phyloP scores from a whole-genome alignment of 1,140 invertebrate genomes.

The Zaprionus tsacasi region DNA sequence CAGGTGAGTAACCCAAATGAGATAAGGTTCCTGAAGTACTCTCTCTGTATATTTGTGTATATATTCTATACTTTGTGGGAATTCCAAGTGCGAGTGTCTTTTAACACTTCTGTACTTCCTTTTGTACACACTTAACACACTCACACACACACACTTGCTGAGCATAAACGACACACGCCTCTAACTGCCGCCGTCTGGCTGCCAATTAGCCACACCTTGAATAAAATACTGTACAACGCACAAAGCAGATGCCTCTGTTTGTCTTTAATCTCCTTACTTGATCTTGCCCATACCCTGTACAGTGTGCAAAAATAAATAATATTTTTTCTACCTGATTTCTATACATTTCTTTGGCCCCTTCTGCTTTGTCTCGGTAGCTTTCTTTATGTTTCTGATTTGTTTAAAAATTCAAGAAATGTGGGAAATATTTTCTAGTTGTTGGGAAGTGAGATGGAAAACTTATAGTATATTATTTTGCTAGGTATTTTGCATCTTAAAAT shows the following conservation, averaged over 20 bases:
- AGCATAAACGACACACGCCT: constrained; percentile 27
- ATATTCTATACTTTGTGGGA: background rate
- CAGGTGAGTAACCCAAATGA: constrained; percentile 85
- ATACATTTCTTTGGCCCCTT: background rate
- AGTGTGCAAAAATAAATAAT: background rate
- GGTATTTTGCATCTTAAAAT: no score
- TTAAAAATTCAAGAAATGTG: background rate
- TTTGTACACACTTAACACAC: constrained; percentile 66
- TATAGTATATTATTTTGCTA: no score
- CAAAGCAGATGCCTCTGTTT: constrained; percentile 7
- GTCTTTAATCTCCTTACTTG: constrained; percentile 18
- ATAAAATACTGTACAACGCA: constrained; percentile 5
- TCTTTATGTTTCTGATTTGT: background rate
- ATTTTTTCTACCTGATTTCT: no score
- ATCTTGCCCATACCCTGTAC: constrained; percentile 26
- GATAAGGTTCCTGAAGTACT: no score
- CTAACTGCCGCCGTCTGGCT: constrained; percentile 14
- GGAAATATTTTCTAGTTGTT: background rate
- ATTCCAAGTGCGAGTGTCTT: constrained; percentile 17
- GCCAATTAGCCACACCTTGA: constrained; percentile 50
- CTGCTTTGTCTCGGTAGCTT: background rate
- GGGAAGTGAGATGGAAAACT: no score
- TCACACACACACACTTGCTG: constrained; percentile 24
- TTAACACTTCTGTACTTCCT: constrained; percentile 24
- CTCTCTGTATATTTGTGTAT: background rate